These are phyloP conservation scores for Mirza zaza DNA, from an alignment of 2,113 vertebrate genomes.

Conservation along the genomic window DNA sequence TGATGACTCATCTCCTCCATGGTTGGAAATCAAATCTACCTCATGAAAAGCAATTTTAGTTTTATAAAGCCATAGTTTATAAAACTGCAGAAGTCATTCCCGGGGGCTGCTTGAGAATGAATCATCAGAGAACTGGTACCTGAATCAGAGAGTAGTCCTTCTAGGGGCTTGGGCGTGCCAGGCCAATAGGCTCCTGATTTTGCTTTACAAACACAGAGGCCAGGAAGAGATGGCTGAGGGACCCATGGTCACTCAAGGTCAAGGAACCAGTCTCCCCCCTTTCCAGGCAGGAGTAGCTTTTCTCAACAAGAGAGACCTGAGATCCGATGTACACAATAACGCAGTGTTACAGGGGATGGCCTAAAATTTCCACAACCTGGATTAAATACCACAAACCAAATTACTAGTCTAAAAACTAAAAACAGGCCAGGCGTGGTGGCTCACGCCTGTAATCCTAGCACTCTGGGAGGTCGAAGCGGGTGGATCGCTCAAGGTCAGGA, in stretches of 20 bases:
- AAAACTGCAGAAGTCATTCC: slow-evolving; percentile 28
- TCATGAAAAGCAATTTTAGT: slow-evolving; percentile 44
- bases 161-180: neutral
- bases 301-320: neutral
- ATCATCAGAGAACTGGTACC: neutral
- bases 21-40: slow-evolving; percentile 33
- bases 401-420: neutral
- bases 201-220: neutral
- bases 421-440: no score
- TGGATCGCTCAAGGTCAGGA: no score
- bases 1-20: neutral
- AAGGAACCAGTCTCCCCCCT: neutral
- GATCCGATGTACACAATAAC: no score
- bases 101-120: slow-evolving; percentile 12
- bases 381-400: neutral
- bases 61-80: slow-evolving; percentile 53
- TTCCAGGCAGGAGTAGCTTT: neutral
- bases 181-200: neutral
- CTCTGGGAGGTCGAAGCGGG: no score
- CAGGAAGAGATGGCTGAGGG: neutral
- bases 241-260: neutral
- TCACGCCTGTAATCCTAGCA: no score
- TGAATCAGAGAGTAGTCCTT: neutral
- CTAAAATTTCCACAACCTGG: neutral
- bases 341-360: neutral